A percentile compares a stretch with the other conserved stretches of the same genome.
Evolutionary conservation across 2,113 vertebrate genomes (phyloP).

Genomic region (Nycticorax nycticorax): DNA sequence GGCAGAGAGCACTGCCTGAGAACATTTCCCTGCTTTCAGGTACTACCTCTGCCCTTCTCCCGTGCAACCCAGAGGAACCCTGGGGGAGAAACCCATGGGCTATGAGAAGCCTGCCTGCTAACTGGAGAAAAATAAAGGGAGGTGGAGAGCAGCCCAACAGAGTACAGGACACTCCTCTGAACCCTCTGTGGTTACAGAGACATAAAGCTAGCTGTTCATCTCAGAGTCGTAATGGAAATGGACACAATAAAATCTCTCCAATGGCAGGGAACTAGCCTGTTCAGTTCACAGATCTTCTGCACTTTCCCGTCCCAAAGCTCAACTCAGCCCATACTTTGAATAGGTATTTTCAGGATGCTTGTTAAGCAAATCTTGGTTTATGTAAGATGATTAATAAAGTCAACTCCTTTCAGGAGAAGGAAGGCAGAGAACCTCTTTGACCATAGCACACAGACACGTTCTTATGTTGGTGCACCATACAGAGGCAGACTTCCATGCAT

Average conservation of each 20-base stretch:
- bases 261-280: neutral
- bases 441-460: neutral
- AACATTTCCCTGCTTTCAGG: neutral
- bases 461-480: rapidly evolving
- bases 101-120: neutral
- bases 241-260: neutral
- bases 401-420: neutral
- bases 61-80: neutral
- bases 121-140: neutral
- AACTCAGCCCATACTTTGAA: neutral
- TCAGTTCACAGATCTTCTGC: neutral
- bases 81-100: neutral
- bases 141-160: neutral
- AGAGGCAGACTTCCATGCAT: neutral
- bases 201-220: neutral
- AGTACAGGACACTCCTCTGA: neutral
- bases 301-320: neutral
- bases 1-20: neutral
- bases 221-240: neutral
- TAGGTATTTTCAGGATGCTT: neutral
- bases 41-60: neutral
- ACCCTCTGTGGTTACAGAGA: neutral
- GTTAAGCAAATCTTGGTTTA: neutral
- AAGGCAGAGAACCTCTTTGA: neutral
- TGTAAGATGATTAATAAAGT: neutral